Conservation (phyloP, 2,113 vertebrate species). For the mouse (Mus musculus) region DNA sequence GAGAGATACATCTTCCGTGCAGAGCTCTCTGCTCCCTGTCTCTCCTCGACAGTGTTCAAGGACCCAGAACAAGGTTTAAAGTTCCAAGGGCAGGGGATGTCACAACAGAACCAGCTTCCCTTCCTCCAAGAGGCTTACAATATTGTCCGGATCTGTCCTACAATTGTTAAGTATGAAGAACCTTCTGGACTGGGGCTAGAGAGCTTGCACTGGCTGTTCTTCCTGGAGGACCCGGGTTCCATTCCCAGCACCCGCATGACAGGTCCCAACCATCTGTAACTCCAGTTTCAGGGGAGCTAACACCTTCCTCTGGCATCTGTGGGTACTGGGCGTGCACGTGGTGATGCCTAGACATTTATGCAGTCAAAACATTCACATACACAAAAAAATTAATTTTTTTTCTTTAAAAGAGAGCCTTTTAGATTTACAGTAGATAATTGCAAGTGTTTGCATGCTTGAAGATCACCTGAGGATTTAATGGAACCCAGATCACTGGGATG, state of each 20-base stretch:
- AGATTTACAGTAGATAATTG: background rate
- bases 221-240: background rate
- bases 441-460: background rate
- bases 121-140: background rate
- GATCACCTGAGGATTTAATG: background rate
- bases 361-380: background rate
- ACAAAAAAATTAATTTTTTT: background rate
- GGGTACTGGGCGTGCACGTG: background rate
- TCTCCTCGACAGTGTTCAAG: background rate
- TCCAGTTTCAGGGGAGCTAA: background rate
- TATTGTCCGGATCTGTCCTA: background rate
- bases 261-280: background rate
- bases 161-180: background rate
- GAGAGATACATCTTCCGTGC: background rate
- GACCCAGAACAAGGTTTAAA: background rate
- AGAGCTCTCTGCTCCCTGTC: background rate
- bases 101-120: background rate
- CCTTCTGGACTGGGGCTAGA: background rate
- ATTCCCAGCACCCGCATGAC: background rate
- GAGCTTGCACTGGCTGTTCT: background rate
- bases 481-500: background rate
- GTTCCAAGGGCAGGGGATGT: background rate
- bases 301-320: background rate
- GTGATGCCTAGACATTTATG: background rate
- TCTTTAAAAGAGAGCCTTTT: background rate